Percentiles rank a stretch among this genome's conserved stretches.
Conservation (phyloP, 2,888 invertebrate species). For the Lymantria monacha region DNA sequence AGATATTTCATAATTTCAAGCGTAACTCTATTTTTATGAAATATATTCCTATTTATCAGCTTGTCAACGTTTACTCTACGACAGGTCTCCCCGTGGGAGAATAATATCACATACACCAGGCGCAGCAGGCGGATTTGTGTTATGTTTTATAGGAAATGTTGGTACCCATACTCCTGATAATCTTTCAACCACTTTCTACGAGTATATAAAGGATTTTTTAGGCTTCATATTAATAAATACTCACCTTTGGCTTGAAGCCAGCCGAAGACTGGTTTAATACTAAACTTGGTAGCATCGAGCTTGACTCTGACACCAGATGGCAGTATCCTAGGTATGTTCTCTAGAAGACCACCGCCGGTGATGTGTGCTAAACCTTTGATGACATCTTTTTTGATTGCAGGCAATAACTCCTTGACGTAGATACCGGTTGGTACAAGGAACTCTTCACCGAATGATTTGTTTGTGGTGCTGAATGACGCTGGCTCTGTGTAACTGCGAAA, state of each 20-base stretch:
- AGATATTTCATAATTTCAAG: too few species aligned
- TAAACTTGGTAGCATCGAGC: conserved; percentile 88
- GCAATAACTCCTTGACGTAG: conserved; percentile 90
- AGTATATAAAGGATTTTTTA: too few species aligned
- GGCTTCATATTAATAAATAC: background rate
- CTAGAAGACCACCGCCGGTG: conserved; percentile 94
- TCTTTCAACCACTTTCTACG: too few species aligned
- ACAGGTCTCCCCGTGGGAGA: too few species aligned
- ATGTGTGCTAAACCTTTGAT: conserved; percentile 96
- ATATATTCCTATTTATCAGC: too few species aligned
- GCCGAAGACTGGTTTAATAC: conserved; percentile 90
- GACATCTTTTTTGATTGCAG: conserved; percentile 85
- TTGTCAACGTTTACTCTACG: too few species aligned
- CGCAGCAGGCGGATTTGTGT: too few species aligned
- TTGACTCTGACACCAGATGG: conserved; percentile 85
- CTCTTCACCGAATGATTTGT: conserved; percentile 85
- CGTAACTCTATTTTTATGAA: too few species aligned
- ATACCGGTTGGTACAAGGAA: conserved; percentile 93
- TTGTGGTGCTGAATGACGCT: conserved; percentile 65
- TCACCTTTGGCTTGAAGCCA: conserved; percentile 91
- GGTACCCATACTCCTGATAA: too few species aligned
- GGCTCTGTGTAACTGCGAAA: conserved; percentile 56
- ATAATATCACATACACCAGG: too few species aligned
- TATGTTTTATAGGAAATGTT: too few species aligned
- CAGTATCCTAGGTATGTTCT: conserved; percentile 93